phyloP scores from a whole-genome alignment of 2,888 invertebrate genomes.

The Notodonta dromedarius region DNA sequence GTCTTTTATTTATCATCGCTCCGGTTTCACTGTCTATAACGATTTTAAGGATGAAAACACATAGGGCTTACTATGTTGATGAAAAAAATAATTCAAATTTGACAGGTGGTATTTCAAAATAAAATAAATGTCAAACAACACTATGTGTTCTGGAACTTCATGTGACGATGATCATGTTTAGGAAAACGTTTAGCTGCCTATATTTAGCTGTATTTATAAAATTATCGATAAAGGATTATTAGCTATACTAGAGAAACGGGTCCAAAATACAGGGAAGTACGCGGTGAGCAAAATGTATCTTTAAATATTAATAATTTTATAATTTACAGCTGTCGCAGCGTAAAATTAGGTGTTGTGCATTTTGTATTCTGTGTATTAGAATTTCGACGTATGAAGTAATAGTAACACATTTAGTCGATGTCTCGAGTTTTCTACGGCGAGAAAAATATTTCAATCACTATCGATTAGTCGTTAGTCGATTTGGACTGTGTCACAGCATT shows the following conservation, averaged over 20 bases:
- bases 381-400: slow-evolving; percentile 71
- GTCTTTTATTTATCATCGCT: slow-evolving; percentile 40
- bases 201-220: slow-evolving; percentile 67
- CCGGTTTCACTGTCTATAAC: slow-evolving; percentile 78
- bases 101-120: neutral
- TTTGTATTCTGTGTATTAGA: slow-evolving; percentile 54
- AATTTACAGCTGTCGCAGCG: slow-evolving; percentile 66
- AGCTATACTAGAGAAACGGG: slow-evolving; percentile 73
- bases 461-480: slow-evolving; percentile 22
- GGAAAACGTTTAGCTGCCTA: slow-evolving; percentile 43
- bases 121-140: slow-evolving; percentile 22
- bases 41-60: slow-evolving; percentile 51
- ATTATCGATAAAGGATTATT: slow-evolving; percentile 53
- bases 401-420: slow-evolving; percentile 83
- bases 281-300: slow-evolving; percentile 72
- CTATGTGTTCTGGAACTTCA: slow-evolving; percentile 28
- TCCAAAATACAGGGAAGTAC: slow-evolving; percentile 78
- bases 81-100: neutral
- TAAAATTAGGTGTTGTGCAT: slow-evolving; percentile 58
- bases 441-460: slow-evolving; percentile 62
- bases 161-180: slow-evolving; percentile 66
- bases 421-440: slow-evolving; percentile 69
- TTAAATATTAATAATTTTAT: slow-evolving; percentile 62
- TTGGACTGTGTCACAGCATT: slow-evolving; percentile 49
- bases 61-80: slow-evolving; percentile 29